Base-by-base conservation (phyloP, 1,140 invertebrate species). In the Kradibia gibbosae region DNA sequence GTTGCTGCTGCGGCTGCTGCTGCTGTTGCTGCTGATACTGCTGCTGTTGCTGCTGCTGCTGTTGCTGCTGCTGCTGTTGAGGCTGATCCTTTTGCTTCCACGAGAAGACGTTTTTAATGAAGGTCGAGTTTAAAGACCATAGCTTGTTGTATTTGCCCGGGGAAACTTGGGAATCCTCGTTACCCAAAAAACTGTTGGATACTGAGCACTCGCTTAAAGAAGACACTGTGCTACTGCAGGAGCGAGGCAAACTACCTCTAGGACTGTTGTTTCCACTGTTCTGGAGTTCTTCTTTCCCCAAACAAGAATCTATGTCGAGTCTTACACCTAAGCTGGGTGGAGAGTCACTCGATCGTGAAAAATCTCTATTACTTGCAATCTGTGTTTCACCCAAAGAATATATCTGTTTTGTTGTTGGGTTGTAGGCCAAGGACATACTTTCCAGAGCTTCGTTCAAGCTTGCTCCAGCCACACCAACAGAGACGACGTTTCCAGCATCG, bases 31-130 rank as follows among this genome's bases (percentile, higher is more conserved):
- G 57, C 8, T 67, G 57, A 5, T 60, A n/a, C 25, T 60, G 67
- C 34, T 55, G 77, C 50, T 79, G 65, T n/a, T 39, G 34, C 34
- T 31, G 39, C 8, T 50, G 39, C 2, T 60, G 50, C 17, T 45
- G 53, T 50, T 55, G 65, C 28, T 79, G 65, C 36, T 62, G 36
- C 20, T 70, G 62, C 10, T 77, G 75, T 36, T 80, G 36, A 3
- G 22, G 20, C 0, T 65, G 86, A 57, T 84, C 83, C 22, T 86
- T 92, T 39, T 91, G 92, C 83, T 93, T 94, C 93, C 94, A 94
- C 0, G 93, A 92, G 85, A 95, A 94, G 2, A 94, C 93, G 85
- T 93, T 94, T 89, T 94, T 94, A 85, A 88, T 93, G 91, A 92
- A 92, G 88, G 84, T 78, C 31, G 89, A 87, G 67, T 86, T 89